Evolutionary conservation across 2,113 vertebrate genomes (phyloP), one percentile per base, ranked within the genome.

Genomic region (Piliocolobus tephrosceles): DNA sequence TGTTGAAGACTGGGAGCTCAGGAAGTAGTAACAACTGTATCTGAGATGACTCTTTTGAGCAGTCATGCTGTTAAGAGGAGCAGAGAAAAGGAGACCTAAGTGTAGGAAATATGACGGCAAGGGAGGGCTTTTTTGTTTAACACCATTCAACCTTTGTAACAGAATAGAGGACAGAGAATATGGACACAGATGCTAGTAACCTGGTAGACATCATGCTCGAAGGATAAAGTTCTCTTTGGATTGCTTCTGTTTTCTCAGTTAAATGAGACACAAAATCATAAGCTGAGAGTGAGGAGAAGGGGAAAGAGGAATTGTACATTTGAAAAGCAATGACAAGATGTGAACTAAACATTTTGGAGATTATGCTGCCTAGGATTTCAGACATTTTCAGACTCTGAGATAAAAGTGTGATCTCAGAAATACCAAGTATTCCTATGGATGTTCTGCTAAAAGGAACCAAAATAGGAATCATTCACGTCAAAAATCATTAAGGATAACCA

Each of bases 341-440:
- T 82, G 75, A 92, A 93, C 6, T 92, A 88, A 78, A 90, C 58
- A 32, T 22, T 88, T 79, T 88, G 61, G 80, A 90, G 43, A 72
- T 30, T 25, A 11, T 72, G 80, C 66, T 89, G 30, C 45, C 35
- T 90, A 27, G 20, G n/a, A 79, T 82, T 93, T 61, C 13, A 93
- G 45, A 78, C 72, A 16, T 43, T 91, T 52, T 95, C 58, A 81
- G 52, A 40, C 40, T 85, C 35, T 88, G 55, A 43, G 32, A 27
- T 88, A 86, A 76, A 72, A 87, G 4, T 32, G 12, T 92, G 50
- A 85, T 78, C 40, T 93, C 38, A 82, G 86, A 55, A 88, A 72
- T 88, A 81, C 72, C 11, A 35, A 70, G 9, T 92, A 32, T 75
- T 66, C 35, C 13, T 66, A 52, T 47, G 55, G 30, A 30, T 76